These are phyloP conservation scores for Clarias macrocephalus DNA, from an alignment of 2,113 vertebrate genomes.

Conservation along the genomic window DNA sequence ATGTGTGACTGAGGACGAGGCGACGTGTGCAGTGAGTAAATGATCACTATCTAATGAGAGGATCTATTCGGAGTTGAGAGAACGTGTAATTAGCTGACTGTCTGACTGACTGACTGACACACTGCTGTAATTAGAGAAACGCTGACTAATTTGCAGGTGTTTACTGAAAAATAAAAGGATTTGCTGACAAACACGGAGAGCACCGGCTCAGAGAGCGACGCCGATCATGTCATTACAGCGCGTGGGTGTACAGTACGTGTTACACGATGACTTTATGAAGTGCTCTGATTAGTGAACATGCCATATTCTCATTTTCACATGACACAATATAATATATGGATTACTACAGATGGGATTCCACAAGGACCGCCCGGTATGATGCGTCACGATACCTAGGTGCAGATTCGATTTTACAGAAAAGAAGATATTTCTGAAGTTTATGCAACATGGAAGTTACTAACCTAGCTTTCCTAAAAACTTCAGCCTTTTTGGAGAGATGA, in stretches of 20 bases:
- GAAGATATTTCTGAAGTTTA: too few species aligned
- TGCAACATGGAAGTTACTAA: too few species aligned
- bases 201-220: too few species aligned
- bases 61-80: neutral
- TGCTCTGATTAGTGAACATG: neutral
- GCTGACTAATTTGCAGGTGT: constrained; percentile 23
- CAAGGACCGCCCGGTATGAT: too few species aligned
- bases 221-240: neutral
- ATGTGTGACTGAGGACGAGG: neutral
- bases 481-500: too few species aligned
- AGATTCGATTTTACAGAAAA: too few species aligned
- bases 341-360: too few species aligned
- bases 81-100: constrained; percentile 13
- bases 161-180: neutral
- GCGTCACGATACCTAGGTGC: too few species aligned
- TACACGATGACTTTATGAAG: neutral
- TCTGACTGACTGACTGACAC: constrained; percentile 2
- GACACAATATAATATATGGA: neutral
- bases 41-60: constrained; percentile 3
- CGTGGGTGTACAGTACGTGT: too few species aligned
- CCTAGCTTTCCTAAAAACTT: too few species aligned
- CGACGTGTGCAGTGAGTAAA: neutral
- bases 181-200: neutral
- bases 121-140: constrained; percentile 22
- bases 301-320: neutral